phyloP scores from a whole-genome alignment of 2,797 vertebrate genomes.

The Lacerta agilis region DNA sequence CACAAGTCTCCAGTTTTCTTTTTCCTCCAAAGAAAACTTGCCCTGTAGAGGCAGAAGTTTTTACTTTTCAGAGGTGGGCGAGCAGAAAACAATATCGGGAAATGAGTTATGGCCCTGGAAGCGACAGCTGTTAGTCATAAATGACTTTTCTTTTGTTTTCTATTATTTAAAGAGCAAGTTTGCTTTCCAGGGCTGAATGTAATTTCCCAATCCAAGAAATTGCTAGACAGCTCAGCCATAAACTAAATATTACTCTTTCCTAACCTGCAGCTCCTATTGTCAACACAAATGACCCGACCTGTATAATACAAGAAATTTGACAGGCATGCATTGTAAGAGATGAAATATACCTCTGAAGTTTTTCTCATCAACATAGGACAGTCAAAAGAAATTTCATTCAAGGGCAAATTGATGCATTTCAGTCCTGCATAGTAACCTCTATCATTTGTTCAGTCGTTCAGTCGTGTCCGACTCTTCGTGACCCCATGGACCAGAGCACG shows the following conservation, averaged over 20 bases:
- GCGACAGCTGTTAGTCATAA: conserved; percentile 23
- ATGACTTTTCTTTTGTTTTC: conserved; percentile 38
- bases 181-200: conserved; percentile 21
- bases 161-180: conserved; percentile 28
- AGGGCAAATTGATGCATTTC: conserved; percentile 4
- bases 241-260: conserved; percentile 41
- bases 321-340: conserved; percentile 27
- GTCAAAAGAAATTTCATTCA: conserved; percentile 36
- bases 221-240: conserved; percentile 37
- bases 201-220: conserved; percentile 48
- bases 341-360: conserved; percentile 29
- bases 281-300: conserved; percentile 20
- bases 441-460: too few species aligned
- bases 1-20: neutral
- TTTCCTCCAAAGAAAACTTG: neutral
- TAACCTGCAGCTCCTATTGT: conserved; percentile 20
- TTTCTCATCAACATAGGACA: conserved; percentile 23
- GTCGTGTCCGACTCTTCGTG: too few species aligned
- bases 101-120: conserved; percentile 31
- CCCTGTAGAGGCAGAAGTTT: neutral
- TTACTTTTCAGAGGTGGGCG: neutral
- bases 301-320: conserved; percentile 46
- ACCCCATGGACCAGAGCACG: too few species aligned
- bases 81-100: neutral
- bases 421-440: neutral